These are phyloP conservation scores for Lethenteron camtschaticum DNA, from an alignment of 2,113 vertebrate genomes.

Conservation along the genomic window DNA sequence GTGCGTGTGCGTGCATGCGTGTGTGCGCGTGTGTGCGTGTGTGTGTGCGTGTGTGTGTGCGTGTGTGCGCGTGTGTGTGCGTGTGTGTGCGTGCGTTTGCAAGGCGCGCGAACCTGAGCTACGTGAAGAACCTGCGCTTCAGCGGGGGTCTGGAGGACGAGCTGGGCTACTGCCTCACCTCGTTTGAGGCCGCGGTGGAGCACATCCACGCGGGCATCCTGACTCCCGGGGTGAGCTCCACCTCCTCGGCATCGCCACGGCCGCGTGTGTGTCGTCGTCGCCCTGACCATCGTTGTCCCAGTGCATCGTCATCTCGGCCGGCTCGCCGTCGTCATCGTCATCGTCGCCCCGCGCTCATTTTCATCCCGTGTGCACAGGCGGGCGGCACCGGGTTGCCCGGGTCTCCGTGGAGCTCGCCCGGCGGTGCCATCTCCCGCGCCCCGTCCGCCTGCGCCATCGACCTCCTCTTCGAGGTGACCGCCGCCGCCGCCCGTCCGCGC, in stretches of 20 bases:
- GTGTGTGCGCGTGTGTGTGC: too few relatives aligned
- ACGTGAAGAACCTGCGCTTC: constrained; percentile 85
- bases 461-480: too few relatives aligned
- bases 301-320: constrained; percentile 1
- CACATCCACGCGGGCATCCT: constrained; percentile 71
- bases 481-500: too few relatives aligned
- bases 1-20: too few relatives aligned
- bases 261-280: neutral
- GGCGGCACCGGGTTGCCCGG: too few relatives aligned
- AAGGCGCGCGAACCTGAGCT: constrained; percentile 94
- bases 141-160: constrained; percentile 67
- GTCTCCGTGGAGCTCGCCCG: too few relatives aligned
- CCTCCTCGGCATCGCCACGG: neutral
- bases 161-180: constrained; percentile 77
- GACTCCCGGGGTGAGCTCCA: constrained; percentile 11
- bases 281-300: neutral
- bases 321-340: neutral
- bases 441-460: too few relatives aligned
- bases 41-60: too few relatives aligned
- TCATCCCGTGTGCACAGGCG: too few relatives aligned
- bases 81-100: neutral
- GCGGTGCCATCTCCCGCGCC: too few relatives aligned
- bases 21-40: too few relatives aligned
- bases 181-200: constrained; percentile 62
- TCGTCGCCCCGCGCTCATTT: too few relatives aligned